Evolutionary conservation across 2,888 invertebrate species (phyloP).

Genomic region (Meteorus colon): DNA sequence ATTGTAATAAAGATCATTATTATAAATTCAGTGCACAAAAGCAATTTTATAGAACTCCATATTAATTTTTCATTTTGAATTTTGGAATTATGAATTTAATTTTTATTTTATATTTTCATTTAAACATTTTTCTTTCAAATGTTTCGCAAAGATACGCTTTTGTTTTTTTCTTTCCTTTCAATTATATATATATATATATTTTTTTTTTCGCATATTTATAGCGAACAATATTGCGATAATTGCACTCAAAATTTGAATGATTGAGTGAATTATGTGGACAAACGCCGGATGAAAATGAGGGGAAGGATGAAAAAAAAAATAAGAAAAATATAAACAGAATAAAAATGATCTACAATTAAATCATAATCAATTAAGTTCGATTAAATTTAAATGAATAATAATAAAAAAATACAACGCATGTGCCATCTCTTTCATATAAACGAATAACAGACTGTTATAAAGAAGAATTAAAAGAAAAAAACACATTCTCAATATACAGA

Average conservation of each 20-base stretch:
- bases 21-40: neutral
- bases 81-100: neutral
- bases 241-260: neutral
- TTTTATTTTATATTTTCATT: neutral
- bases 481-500: neutral
- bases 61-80: neutral
- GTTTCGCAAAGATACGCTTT: neutral
- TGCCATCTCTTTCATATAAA: constrained; percentile 64
- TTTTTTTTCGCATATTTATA: neutral
- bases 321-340: too few species aligned
- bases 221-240: neutral
- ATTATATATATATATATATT: neutral
- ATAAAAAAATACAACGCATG: constrained; percentile 56
- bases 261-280: neutral
- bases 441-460: constrained; percentile 53
- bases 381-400: neutral
- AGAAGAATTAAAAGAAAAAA: neutral
- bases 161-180: neutral
- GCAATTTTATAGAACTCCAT: neutral
- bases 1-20: neutral
- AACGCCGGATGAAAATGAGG: neutral
- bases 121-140: neutral
- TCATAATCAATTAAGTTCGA: neutral
- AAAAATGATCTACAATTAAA: neutral
- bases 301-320: neutral